These are phyloP conservation scores for Drosophila aldrichi DNA, from an alignment of 2,888 invertebrate species.

Conservation along the genomic window DNA sequence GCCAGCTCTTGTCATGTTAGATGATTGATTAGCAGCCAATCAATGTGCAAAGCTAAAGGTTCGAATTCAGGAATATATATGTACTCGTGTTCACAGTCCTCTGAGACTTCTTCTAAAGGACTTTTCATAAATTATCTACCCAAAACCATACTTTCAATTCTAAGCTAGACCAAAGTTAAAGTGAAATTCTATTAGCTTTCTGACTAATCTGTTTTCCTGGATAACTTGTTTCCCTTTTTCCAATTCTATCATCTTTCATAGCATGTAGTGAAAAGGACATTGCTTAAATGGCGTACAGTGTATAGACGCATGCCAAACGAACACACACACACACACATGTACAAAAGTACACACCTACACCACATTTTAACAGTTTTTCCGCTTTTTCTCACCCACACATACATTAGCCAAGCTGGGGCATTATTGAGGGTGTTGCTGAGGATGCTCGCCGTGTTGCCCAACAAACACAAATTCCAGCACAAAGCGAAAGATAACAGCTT, in stretches of 20 bases:
- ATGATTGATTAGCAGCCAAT: background rate
- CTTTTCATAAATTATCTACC: no score
- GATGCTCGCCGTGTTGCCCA: slow-evolving; percentile 76
- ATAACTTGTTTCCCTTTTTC: background rate
- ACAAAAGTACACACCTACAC: slow-evolving; percentile 3
- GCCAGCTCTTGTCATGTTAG: background rate
- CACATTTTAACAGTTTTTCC: slow-evolving; percentile 62
- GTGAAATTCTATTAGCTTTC: no score
- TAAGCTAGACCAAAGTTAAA: no score
- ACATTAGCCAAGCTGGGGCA: slow-evolving; percentile 52
- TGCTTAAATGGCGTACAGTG: slow-evolving; percentile 33
- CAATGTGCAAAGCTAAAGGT: background rate
- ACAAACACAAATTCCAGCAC: slow-evolving; percentile 78
- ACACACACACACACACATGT: background rate
- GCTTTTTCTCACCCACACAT: slow-evolving; percentile 42
- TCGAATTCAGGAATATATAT: no score
- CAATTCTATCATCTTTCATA: background rate
- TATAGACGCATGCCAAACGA: slow-evolving; percentile 25
- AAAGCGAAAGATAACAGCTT: slow-evolving; percentile 70
- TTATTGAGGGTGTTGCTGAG: slow-evolving; percentile 76
- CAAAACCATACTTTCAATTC: no score
- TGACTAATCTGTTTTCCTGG: no score
- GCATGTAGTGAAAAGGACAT: background rate
- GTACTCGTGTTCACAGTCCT: no score
- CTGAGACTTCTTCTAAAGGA: no score